Evolutionary conservation across 2,797 vertebrate genomes (phyloP).

Genomic region (Potorous gilbertii): DNA sequence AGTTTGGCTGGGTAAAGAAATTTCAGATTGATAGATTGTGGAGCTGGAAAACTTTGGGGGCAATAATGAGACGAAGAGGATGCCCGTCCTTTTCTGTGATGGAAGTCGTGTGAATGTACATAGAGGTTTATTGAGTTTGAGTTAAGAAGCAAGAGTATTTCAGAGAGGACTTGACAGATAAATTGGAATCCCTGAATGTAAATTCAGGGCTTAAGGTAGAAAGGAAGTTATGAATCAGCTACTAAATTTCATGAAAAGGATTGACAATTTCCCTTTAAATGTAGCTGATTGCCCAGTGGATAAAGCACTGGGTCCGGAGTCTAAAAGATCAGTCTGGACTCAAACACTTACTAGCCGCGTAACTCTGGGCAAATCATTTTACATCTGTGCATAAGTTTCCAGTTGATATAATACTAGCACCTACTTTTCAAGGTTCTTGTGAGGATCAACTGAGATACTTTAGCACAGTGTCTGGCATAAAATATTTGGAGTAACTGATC

Average conservation of each 20-base stretch:
- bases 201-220: neutral
- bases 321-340: neutral
- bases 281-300: no score
- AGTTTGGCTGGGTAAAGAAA: neutral
- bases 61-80: no score
- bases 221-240: neutral
- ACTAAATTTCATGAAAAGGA: neutral
- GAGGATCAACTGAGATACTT: neutral
- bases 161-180: neutral
- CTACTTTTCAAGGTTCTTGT: neutral
- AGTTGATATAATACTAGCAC: neutral
- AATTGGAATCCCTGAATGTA: neutral
- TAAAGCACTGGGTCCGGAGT: neutral
- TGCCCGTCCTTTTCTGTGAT: neutral
- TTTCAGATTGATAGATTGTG: neutral
- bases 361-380: neutral
- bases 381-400: neutral
- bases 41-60: neutral
- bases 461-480: neutral
- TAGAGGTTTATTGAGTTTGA: neutral
- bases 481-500: neutral
- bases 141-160: neutral
- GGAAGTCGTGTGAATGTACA: neutral
- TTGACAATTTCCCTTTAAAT: neutral
- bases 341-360: neutral